Conservation (phyloP, 2,888 invertebrate species). For the Chloroclystis v-ata region DNA sequence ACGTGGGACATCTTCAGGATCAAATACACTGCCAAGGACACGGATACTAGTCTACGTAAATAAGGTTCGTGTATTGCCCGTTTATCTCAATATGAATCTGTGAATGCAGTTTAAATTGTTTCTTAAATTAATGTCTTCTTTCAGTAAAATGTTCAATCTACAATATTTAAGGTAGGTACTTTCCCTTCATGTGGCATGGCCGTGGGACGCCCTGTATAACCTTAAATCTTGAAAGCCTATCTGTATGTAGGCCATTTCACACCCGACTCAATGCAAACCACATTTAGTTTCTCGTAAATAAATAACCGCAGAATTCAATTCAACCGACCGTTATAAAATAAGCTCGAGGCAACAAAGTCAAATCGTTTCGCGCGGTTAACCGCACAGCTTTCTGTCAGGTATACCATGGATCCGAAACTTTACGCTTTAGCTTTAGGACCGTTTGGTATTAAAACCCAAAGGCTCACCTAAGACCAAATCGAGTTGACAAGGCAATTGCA, state of each 20-base stretch:
- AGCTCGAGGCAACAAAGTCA: slow-evolving; percentile 71
- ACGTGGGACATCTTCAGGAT: too few species aligned
- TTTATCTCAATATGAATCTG: too few species aligned
- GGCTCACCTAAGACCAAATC: too few species aligned
- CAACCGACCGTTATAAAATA: slow-evolving; percentile 75
- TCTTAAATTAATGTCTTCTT: too few species aligned
- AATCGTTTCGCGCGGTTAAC: slow-evolving; percentile 75
- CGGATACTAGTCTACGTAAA: too few species aligned
- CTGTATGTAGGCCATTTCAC: neutral
- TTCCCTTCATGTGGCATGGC: too few species aligned
- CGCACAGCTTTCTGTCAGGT: slow-evolving; percentile 66
- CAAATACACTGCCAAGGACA: too few species aligned
- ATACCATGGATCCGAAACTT: slow-evolving; percentile 69
- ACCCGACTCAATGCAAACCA: slow-evolving; percentile 21
- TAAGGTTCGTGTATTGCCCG: too few species aligned
- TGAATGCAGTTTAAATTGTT: too few species aligned
- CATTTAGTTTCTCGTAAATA: slow-evolving; percentile 65
- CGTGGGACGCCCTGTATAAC: neutral
- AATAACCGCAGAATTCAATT: slow-evolving; percentile 78
- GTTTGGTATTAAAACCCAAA: neutral
- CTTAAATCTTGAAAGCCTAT: neutral
- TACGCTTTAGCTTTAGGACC: slow-evolving; percentile 39
- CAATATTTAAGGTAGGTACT: too few species aligned
- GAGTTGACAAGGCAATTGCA: too few species aligned
- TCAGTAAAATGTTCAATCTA: too few species aligned